Conservation (phyloP, 2,113 vertebrate genomes). For the Pogonocichla stellata region DNA sequence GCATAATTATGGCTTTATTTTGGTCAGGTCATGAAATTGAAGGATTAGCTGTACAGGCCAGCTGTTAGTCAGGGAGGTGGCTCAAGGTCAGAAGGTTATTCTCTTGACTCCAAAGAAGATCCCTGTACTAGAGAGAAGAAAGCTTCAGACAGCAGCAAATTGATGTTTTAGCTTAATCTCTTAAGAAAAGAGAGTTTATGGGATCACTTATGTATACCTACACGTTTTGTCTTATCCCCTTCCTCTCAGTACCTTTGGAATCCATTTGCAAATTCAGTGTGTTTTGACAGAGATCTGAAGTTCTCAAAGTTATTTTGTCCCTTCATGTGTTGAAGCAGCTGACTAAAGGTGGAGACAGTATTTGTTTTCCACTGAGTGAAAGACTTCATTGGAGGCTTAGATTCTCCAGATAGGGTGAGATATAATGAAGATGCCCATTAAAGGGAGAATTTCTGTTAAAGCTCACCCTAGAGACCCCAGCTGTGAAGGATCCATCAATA, state of each 20-base stretch:
- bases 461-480: not conserved
- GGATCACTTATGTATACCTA: not conserved
- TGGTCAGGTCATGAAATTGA: constrained; percentile 34
- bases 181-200: not conserved
- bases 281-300: not conserved
- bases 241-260: not conserved
- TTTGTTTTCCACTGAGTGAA: not conserved
- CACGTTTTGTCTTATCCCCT: not conserved
- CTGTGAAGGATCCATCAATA: not conserved
- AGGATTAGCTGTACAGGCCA: constrained; percentile 4
- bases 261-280: not conserved
- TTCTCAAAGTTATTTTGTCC: not conserved
- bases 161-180: not conserved
- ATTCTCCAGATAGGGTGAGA: not conserved
- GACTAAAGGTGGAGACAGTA: not conserved
- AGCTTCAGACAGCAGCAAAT: not conserved
- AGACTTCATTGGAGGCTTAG: not conserved
- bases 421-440: not conserved
- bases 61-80: constrained; percentile 41
- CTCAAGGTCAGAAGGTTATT: constrained; percentile 41
- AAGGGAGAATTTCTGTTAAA: not conserved
- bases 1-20: constrained; percentile 58
- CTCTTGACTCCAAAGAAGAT: constrained; percentile 2
- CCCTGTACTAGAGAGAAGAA: not conserved
- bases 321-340: not conserved